Percentiles rank a stretch among this genome's conserved stretches.
These are phyloP conservation scores for Poecilus cupreus DNA, from an alignment of 2,888 invertebrate genomes.

Conservation along the genomic window DNA sequence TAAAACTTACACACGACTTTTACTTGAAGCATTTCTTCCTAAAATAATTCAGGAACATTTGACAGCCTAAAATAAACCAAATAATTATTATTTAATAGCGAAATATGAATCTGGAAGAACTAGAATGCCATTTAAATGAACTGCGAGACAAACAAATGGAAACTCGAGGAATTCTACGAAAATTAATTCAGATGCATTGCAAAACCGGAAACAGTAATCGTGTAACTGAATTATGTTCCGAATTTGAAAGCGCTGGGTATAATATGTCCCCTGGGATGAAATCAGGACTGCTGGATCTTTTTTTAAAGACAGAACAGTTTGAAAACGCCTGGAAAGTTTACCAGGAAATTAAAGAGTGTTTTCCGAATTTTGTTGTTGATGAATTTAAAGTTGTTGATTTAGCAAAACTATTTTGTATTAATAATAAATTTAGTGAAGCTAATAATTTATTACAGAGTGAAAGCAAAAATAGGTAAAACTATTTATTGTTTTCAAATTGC, in stretches of 20 bases:
- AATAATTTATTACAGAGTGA: conserved; percentile 74
- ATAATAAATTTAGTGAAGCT: conserved; percentile 72
- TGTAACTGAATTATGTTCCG: conserved; percentile 75
- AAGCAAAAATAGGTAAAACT: conserved; percentile 70
- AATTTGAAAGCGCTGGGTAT: conserved; percentile 74
- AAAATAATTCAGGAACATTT: too few species aligned
- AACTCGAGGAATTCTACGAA: conserved; percentile 79
- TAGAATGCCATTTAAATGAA: conserved; percentile 80
- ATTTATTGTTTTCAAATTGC: background rate
- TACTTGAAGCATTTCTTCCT: too few species aligned
- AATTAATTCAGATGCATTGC: conserved; percentile 77
- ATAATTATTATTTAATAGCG: conserved; percentile 70
- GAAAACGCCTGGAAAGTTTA: conserved; percentile 75
- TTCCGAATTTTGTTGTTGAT: conserved; percentile 78
- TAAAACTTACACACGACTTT: too few species aligned
- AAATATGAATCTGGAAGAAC: conserved; percentile 78
- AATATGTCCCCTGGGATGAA: conserved; percentile 80
- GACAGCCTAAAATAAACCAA: background rate
- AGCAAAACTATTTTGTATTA: conserved; percentile 76
- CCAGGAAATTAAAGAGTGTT: conserved; percentile 73
- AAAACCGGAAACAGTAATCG: conserved; percentile 75
- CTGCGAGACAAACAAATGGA: conserved; percentile 81
- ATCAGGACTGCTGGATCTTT: conserved; percentile 78
- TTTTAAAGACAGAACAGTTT: conserved; percentile 76
- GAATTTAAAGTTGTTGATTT: conserved; percentile 80